These are phyloP conservation scores for Pilophorus perplexus DNA, from an alignment of 2,888 invertebrate species.

Conservation along the genomic window DNA sequence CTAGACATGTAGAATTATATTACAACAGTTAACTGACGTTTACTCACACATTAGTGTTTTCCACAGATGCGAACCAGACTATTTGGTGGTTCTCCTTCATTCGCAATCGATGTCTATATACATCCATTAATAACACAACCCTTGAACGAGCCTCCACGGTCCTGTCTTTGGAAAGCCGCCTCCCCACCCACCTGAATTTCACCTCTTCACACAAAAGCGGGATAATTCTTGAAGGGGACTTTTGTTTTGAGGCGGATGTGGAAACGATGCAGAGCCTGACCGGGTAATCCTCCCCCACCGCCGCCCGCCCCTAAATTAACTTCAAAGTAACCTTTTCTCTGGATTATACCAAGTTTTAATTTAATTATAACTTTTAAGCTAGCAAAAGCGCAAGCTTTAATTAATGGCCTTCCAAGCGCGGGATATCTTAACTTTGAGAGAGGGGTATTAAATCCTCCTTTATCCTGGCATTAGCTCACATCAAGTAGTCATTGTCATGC, in stretches of 20 bases:
- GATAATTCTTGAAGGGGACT: background rate
- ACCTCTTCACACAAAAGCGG: too few species aligned
- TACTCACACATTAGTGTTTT: too few species aligned
- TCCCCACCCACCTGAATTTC: too few species aligned
- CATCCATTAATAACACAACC: too few species aligned
- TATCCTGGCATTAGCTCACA: conserved; percentile 34
- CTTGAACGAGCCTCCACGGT: too few species aligned
- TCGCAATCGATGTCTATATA: too few species aligned
- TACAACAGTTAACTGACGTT: too few species aligned
- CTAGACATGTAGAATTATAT: too few species aligned
- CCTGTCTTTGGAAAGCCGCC: too few species aligned
- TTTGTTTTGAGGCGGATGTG: conserved; percentile 1
- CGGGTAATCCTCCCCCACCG: background rate
- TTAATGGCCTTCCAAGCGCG: conserved; percentile 33
- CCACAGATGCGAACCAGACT: too few species aligned
- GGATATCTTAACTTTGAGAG: conserved; percentile 35
- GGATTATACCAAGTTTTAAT: conserved; percentile 41
- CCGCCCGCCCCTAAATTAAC: conserved; percentile 30
- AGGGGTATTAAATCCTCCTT: conserved; percentile 30
- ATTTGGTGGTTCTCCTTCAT: too few species aligned
- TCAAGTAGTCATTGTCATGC: conserved; percentile 34
- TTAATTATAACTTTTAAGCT: conserved; percentile 42
- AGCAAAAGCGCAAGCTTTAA: conserved; percentile 36
- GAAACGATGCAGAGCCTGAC: background rate
- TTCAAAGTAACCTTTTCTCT: conserved; percentile 36